Percentiles rank a stretch among this genome's conserved stretches.
Evolutionary conservation across 2,797 vertebrate genomes (phyloP).

Genomic region (Oryzias sinensis): DNA sequence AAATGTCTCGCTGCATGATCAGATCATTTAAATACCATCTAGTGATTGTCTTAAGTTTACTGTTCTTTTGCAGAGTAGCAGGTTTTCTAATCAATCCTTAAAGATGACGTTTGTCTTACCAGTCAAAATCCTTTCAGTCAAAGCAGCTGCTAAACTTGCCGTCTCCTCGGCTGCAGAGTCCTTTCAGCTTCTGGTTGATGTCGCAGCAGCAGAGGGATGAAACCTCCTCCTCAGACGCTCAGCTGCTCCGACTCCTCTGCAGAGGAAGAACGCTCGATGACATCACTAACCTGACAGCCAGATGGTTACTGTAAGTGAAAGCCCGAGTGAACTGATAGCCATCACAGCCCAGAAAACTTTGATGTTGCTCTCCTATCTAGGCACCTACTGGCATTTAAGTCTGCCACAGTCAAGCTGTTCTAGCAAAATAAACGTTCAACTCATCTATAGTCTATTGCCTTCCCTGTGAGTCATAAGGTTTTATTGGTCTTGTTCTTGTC

Average conservation of each 20-base stretch:
- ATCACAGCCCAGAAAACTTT: background rate
- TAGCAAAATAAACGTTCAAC: too few species aligned
- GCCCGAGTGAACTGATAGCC: background rate
- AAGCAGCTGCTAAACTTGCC: background rate
- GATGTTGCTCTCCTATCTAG: too few species aligned
- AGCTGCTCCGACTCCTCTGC: background rate
- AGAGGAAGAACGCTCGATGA: conserved; percentile 4
- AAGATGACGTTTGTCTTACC: too few species aligned
- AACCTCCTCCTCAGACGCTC: conserved; percentile 8
- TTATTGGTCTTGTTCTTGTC: background rate
- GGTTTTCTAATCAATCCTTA: too few species aligned
- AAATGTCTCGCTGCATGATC: background rate
- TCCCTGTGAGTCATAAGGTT: background rate
- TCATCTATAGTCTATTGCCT: too few species aligned
- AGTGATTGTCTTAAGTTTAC: background rate
- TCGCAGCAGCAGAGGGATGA: conserved; percentile 25
- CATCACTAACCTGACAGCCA: conserved; percentile 6
- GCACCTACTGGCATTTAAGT: background rate
- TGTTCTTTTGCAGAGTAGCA: background rate
- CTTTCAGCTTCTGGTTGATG: conserved; percentile 24
- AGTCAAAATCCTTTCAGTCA: background rate
- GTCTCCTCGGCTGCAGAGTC: conserved; percentile 1
- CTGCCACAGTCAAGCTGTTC: background rate
- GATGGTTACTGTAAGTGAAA: background rate
- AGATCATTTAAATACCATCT: too few species aligned